Percentiles rank a stretch among this genome's conserved stretches.
phyloP scores from a whole-genome alignment of 2,888 invertebrate genomes.

The Auanema freiburgensis region DNA sequence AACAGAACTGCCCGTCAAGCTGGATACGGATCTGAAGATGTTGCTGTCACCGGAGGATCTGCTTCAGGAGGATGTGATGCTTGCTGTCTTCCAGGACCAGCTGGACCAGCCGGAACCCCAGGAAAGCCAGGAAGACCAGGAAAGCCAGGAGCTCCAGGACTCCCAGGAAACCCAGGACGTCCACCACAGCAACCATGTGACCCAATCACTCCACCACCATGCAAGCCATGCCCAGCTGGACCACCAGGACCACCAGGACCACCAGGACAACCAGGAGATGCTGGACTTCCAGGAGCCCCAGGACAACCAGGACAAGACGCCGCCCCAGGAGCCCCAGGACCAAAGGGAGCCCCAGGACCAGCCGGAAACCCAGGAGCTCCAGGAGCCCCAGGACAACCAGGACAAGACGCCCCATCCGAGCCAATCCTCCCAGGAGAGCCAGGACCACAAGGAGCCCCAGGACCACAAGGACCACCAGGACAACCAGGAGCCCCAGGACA shows the following conservation, averaged over 20 bases:
- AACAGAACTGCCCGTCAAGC: slow-evolving; percentile 51
- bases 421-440: slow-evolving; percentile 48
- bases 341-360: slow-evolving; percentile 49
- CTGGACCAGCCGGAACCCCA: slow-evolving; percentile 46
- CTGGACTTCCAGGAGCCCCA: slow-evolving; percentile 40
- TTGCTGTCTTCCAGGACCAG: slow-evolving; percentile 54
- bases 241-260: slow-evolving; percentile 50
- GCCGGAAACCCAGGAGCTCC: slow-evolving; percentile 47
- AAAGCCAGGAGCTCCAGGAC: slow-evolving; percentile 46
- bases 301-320: slow-evolving; percentile 46
- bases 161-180: slow-evolving; percentile 50
- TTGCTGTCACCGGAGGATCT: slow-evolving; percentile 22
- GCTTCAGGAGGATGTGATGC: slow-evolving; percentile 51
- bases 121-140: slow-evolving; percentile 48
- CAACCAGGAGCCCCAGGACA: slow-evolving; percentile 44
- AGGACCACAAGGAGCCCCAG: slow-evolving; percentile 50
- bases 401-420: slow-evolving; percentile 49
- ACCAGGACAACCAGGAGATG: slow-evolving; percentile 44
- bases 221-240: slow-evolving; percentile 55
- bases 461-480: slow-evolving; percentile 54
- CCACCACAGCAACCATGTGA: slow-evolving; percentile 57
- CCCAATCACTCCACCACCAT: slow-evolving; percentile 54
- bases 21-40: slow-evolving; percentile 16
- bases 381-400: slow-evolving; percentile 56
- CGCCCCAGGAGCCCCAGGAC: slow-evolving; percentile 51